Base-by-base conservation (phyloP, 2,888 invertebrate genomes). In the Netelia fuscicornis region DNA sequence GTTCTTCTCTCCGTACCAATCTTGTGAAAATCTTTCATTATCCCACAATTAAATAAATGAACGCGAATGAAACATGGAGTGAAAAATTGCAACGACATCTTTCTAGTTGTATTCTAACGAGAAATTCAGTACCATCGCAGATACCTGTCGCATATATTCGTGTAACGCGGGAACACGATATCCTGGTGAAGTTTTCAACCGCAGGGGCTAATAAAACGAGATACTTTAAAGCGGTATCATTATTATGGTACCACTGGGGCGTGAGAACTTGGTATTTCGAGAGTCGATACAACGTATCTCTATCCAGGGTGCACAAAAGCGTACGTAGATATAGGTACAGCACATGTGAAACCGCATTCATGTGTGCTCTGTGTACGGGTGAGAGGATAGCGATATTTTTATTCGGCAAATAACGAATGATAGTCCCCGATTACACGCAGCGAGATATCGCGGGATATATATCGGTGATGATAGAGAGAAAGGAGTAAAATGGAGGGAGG, bases 221-320 rank as follows among this genome's bases (percentile, higher is more conserved):
- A 71, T 62, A 60, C 75, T 82, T 80, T 67, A 65, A 62, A 67
- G 44, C 60, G 82, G 23, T 82, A 85, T 85, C 82, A 65, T 85
- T 82, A 85, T 80, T 80, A 82, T 72, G 17, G 76, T 60, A 80
- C 82, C 82, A 48, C 56, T 65, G 85, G 82, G 85, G 74, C 54
- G 67, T 54, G 74, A n/a, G 67, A 37, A 56, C 56, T 65, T 72
- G 44, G 64, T 62, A 60, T 76, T 65, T 65, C 75, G 60, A 44
- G 42, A 48, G n/a, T 6, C 74, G 74, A 85, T 79, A 75, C 52
- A 68, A 65, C 75, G 20, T 54, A 17, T 56, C 68, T 23, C 65
- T 80, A 74, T 48, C 25, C 13, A 56, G 52, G 5, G 10, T 25
- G 67, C 44, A 58, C 23, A 37, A 72, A 65, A 42, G 30, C 80